Evolutionary conservation across 2,888 invertebrate genomes (phyloP), one percentile per base, ranked within the genome.

Genomic region (Unio pictorum): DNA sequence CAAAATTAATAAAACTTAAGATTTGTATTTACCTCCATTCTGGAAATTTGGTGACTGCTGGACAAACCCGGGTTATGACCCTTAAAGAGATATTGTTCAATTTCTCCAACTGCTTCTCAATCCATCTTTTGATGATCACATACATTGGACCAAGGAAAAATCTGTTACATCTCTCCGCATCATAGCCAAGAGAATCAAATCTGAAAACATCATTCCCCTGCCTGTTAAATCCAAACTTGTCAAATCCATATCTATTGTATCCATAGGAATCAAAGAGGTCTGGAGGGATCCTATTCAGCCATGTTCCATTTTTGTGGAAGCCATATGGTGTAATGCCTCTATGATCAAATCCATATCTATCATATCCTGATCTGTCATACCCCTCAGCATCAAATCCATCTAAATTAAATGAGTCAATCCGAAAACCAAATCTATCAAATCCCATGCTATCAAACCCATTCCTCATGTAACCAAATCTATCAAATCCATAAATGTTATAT

Each of bases 171-270:
- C 79, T 79, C 4, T 78, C 73, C 23, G 73, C 71, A 71, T 89
- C 86, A 70, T 81, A 83, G 11, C 87, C 88, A 26, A 74, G 74
- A 0, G 81, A 73, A 74, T 87, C 81, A 76, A 88, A 89, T 23
- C 89, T 88, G 83, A 86, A 89, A 15, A 84, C 71, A 68, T 89
- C 88, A 78, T 83, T 86, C 5, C 88, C 88, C 66, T 86, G 75
- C 61, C 85, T 69, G 72, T 88, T 83, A 72, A 85, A 85, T 5
- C 89, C 89, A 68, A 83, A 83, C 66, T 81, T 79, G 71, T 87
- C 82, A 58, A 78, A 81, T 5, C 86, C 86, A 73, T 83, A 83
- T 60, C 78, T 73, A 63, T 88, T 87, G 78, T 83, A 88, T 7
- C 87, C 87, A 72, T 75, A 82, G 4, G 67, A 55, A 67, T 86